These are phyloP conservation scores for Dromas ardeola DNA, from an alignment of 2,113 vertebrate species.

Conservation along the genomic window DNA sequence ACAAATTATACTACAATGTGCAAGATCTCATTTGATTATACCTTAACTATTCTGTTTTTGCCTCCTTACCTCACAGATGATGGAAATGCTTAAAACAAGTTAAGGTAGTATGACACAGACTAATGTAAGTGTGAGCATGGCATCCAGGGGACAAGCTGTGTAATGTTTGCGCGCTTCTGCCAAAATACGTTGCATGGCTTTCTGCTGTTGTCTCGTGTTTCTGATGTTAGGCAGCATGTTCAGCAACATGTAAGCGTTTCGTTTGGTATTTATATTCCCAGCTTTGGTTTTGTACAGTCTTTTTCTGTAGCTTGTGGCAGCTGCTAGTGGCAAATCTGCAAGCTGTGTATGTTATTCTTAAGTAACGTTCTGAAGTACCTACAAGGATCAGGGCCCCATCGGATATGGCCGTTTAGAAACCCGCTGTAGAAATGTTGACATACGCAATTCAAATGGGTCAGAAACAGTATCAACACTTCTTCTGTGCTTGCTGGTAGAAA, in stretches of 20 bases:
- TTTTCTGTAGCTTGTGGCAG: conserved; percentile 19
- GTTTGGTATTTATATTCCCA: conserved; percentile 20
- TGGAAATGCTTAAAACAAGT: conserved; percentile 84
- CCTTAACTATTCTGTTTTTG: conserved; percentile 80
- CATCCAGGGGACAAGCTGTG: conserved; percentile 49
- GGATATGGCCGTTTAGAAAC: not conserved
- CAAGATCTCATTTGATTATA: conserved; percentile 50
- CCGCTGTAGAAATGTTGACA: not conserved
- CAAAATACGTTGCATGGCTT: conserved; percentile 72
- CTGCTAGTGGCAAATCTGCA: conserved; percentile 11
- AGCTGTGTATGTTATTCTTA: not conserved
- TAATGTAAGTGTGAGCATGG: conserved; percentile 80
- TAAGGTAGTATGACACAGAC: conserved; percentile 79
- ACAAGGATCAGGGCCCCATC: not conserved
- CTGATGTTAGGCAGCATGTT: conserved; percentile 73
- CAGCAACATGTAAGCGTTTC: not conserved
- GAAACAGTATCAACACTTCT: not conserved
- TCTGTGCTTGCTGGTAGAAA: not conserved
- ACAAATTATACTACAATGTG: not conserved
- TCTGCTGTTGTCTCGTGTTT: conserved; percentile 51
- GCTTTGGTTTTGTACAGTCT: not conserved
- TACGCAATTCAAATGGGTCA: not conserved
- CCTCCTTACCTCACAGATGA: conserved; percentile 82
- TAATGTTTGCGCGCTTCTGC: conserved; percentile 73
- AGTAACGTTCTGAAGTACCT: not conserved